These are phyloP conservation scores for Amblyornis subalaris DNA, from an alignment of 2,113 vertebrate genomes.

Conservation along the genomic window DNA sequence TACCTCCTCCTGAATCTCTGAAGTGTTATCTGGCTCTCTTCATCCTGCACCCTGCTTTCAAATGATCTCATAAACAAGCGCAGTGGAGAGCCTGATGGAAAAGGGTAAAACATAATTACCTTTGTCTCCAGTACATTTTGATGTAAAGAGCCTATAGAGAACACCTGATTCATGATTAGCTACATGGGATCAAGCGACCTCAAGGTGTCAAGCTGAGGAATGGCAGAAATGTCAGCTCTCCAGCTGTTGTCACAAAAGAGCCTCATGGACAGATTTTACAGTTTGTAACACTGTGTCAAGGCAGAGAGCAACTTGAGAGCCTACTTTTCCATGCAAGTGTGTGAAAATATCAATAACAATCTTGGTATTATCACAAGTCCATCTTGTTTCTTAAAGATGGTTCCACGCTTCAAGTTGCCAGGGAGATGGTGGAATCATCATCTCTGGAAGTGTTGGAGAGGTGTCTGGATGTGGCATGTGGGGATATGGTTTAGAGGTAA, in stretches of 20 bases:
- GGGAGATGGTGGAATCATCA: accelerated
- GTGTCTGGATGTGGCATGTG: too few relatives aligned
- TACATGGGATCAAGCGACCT: not conserved
- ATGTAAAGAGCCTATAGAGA: not conserved
- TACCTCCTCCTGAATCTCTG: not conserved
- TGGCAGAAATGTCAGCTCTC: not conserved
- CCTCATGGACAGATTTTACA: not conserved
- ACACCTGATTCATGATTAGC: not conserved
- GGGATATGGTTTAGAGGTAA: not conserved
- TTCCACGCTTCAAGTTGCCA: not conserved
- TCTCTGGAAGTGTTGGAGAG: not conserved
- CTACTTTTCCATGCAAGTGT: not conserved
- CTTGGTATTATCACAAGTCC: not conserved
- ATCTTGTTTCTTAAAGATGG: not conserved
- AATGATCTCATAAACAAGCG: not conserved
- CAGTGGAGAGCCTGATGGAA: not conserved
- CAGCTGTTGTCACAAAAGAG: not conserved
- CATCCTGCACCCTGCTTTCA: not conserved
- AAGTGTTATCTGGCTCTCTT: not conserved
- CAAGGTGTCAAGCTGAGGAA: not conserved
- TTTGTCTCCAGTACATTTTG: not conserved
- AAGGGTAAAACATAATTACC: not conserved
- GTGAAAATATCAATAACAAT: not conserved
- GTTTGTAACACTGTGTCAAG: not conserved
- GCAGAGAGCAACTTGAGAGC: not conserved